Base-by-base conservation (phyloP, 2,797 vertebrate genomes). In the Tapirus indicus region DNA sequence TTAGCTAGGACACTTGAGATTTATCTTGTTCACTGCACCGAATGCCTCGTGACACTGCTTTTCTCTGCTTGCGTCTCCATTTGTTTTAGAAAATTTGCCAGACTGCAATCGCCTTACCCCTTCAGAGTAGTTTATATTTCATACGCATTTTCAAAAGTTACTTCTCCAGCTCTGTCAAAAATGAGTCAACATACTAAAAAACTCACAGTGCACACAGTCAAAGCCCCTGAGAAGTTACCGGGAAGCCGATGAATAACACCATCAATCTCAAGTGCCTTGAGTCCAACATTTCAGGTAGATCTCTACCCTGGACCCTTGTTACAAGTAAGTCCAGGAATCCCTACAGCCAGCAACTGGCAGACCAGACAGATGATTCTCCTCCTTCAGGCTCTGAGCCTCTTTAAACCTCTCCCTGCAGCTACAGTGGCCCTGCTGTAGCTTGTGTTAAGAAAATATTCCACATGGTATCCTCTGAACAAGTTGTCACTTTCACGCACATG, bases 401-500 rank as follows among this genome's bases (percentile, higher is more conserved):
- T 6, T 0, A 5, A 23, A 5, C 1, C 1, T 11, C 20, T 25
- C n/a, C 16, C 29, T 2, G 25, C n/a, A 5, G 25, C 8, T 6
- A 10, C 17, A 1, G 9, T 0, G 2, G 49, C 8, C 10, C 2
- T 9, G 7, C 8, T 2, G 7, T 10, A 23, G 35, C 16, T 35
- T 13, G 0, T 4, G 9, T 1, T 27, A 2, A 0, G 20, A 44
- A 3, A 12, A 17, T 5, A 14, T 25, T 2, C 66, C 69, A 0
- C 7, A 0, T 0, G 1, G 13, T 8, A 12, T 20, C 3, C 11
- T 7, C 29, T 4, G 17, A 20, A 21, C 14, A 5, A 1, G 4
- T 14, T 6, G 25, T 25, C 74, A 58, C 58, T 4, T 11, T 11
- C 23, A 16, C 2, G 32, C 3, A 2, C 1, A 2, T 0, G 1